phyloP scores from a whole-genome alignment of 2,797 vertebrate genomes.

The Pseudotriccus pelzelni region DNA sequence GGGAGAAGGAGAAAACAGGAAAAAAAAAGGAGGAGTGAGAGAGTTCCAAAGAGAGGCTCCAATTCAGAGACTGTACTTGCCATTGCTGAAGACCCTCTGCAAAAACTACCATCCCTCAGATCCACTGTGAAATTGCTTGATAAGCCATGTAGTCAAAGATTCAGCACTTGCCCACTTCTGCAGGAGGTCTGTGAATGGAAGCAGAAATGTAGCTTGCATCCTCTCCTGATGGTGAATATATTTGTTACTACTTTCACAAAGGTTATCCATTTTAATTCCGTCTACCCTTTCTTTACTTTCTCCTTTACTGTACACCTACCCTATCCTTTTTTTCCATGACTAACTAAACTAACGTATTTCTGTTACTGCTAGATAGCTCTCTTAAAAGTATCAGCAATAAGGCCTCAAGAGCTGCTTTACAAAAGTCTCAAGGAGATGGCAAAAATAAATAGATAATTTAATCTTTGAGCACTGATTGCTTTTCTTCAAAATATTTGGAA shows the following conservation, averaged over 20 bases:
- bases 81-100: not conserved
- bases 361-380: not conserved
- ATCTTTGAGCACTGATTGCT: not conserved
- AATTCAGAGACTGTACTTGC: not conserved
- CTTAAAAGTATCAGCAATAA: not conserved
- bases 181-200: not conserved
- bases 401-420: not conserved
- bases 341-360: not conserved
- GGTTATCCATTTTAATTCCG: not conserved
- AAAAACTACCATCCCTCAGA: not conserved
- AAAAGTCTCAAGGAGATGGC: not conserved
- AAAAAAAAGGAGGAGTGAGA: fast-evolving
- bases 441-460: not conserved
- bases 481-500: not conserved
- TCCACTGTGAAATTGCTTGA: not conserved
- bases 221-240: not conserved
- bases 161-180: not conserved
- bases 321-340: not conserved
- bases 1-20: not conserved
- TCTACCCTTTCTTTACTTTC: not conserved
- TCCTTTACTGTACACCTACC: not conserved
- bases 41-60: not conserved
- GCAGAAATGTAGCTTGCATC: not conserved
- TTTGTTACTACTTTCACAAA: not conserved
- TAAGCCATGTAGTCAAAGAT: not conserved